Base-by-base conservation (phyloP, 1,140 invertebrate genomes). In the Triops longicaudatus region DNA sequence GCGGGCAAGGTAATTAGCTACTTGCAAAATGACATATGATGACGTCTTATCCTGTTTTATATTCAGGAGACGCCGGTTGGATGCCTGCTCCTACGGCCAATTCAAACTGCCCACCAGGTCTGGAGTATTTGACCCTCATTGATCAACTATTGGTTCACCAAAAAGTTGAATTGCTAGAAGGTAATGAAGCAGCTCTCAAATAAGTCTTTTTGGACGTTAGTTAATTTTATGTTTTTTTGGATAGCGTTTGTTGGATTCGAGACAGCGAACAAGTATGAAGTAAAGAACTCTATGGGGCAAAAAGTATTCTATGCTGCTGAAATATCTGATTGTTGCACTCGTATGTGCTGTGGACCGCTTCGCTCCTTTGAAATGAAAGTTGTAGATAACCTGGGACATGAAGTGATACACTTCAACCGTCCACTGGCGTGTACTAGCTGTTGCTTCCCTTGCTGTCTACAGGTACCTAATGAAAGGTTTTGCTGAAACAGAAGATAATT, bases 71-170 rank as follows among this genome's bases (percentile, higher is more conserved):
- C 22, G 50, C 17, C 14, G 91, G 90, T 79, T 95, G 92, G 92
- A 93, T 93, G 91, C 89, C 85, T 86, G 87, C 89, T 83, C 91
- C 89, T 78, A 87, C 87, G 85, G 88, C 87, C 80, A 80, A 83
- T 73, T 90, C 87, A 83, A 93, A 90, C 83, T 96, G 91, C 87
- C 95, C 92, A 75, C 92, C 89, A 82, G 95, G 94, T 79, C 91
- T 98, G 87, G 94, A 96, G 88, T 97, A 94, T 88, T 90, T 97
- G 86, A 93, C 92, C 83, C 89, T 88, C 88, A 90, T 97, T 88
- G 94, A 97, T 84, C 90, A 93, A 80, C 85, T 97, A 72, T 86
- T 96, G 76, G 88, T 98, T 72, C 91, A 96, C 81, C 94, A 96
- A 84, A 93, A 95, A 86, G 88, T 94, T 11, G 93, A 96, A 83